Evolutionary conservation across 2,113 vertebrate species (phyloP).

Genomic region (Panthera tigris): DNA sequence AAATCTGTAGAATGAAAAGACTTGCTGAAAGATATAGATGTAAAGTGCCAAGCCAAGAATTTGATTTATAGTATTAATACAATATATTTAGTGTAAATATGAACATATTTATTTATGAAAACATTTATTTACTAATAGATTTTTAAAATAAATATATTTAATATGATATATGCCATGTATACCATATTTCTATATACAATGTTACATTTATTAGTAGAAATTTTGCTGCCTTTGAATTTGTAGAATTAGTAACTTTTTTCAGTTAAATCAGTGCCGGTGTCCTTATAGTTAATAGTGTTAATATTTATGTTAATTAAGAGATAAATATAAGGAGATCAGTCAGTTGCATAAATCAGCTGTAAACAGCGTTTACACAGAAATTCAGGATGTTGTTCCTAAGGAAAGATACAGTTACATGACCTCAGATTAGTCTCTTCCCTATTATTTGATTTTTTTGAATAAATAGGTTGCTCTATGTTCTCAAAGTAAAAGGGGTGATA

Average conservation of each 20-base stretch:
- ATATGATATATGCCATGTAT: neutral
- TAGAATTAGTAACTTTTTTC: neutral
- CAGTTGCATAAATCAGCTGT: slow-evolving; percentile 46
- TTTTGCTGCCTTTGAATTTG: neutral
- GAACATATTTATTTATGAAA: neutral
- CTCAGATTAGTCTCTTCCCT: slow-evolving; percentile 64
- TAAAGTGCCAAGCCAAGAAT: neutral
- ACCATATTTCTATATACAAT: neutral
- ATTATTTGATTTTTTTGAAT: slow-evolving; percentile 71
- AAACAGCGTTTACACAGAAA: slow-evolving; percentile 58
- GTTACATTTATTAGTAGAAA: neutral
- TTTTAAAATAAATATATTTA: neutral
- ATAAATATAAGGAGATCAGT: neutral
- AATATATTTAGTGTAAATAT: neutral
- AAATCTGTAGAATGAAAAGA: neutral
- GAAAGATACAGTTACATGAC: slow-evolving; percentile 58
- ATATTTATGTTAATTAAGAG: slow-evolving; percentile 50
- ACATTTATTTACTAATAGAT: neutral
- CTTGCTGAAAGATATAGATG: neutral
- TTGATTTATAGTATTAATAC: neutral
- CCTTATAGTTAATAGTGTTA: neutral
- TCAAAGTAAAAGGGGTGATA: slow-evolving; percentile 57
- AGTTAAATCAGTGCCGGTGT: neutral
- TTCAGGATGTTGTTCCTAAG: slow-evolving; percentile 51
- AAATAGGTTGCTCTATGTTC: slow-evolving; percentile 60